Evolutionary conservation across 2,113 vertebrate species (phyloP), one percentile per base, ranked within the genome.

Genomic region (Plotosus lineatus): DNA sequence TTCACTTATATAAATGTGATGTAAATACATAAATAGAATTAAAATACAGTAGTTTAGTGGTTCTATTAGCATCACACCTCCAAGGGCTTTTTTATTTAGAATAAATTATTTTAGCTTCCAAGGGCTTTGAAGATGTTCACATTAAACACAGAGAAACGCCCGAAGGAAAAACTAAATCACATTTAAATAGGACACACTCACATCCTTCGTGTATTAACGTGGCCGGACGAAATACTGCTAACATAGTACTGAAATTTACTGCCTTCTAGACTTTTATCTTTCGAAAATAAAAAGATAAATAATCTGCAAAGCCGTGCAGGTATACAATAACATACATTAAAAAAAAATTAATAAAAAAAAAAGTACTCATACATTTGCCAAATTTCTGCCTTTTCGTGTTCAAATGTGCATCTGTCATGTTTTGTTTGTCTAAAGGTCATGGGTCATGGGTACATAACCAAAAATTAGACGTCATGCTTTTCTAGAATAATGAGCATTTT

Each of bases 81-180:
- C 76, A 86, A 88, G 86, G 86, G 83, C 86, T 88, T 86, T 85
- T 82, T 65, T 46, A 75, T 85, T 85, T 50, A 21, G 21, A 50
- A 28, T 31, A 72, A 3, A 17, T 36, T 36, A 81, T 50, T 56
- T 58, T 74, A 38, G 51, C 83, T 78, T 69, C 79, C 68, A 88
- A 88, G 85, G 86, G 84, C 82, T 88, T 86, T 77, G 63, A 84
- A 81, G 74, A 81, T 33, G 75, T 74, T 83, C 14, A 33, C 60
- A 44, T 79, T 58, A 36, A 61, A 77, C 51, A 44, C 28, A 71
- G 36, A 71, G 81, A 65, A 81, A 77, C 79, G 82, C 85, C 85
- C 74, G 68, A 81, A 75, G 77, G 82, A 79, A 71, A 69, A 74
- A 61, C 69, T 56, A 10, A 71, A 81, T 55, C 26, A 56, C n/a